Evolutionary conservation across 2,797 vertebrate genomes (phyloP), one percentile per base, ranked within the genome.

Genomic region (Peromyscus attwateri): DNA sequence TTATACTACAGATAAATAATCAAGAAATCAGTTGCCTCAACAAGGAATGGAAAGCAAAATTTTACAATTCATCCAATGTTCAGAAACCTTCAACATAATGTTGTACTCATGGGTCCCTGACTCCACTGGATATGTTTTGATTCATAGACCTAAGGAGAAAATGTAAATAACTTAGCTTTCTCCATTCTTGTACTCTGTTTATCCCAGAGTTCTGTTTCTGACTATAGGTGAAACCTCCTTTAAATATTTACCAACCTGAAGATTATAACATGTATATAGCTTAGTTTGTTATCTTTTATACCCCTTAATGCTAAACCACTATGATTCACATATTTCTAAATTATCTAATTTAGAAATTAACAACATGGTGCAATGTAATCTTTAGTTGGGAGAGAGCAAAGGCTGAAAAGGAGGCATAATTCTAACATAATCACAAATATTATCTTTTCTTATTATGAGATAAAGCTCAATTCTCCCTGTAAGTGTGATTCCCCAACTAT

Each of bases 391-490:
- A 79, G 6, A 76, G 0, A 75, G 11, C 12, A 92, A 83, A 94
- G 55, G 21, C 13, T 75, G 23, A 80, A 89, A 91, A 91, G 4
- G 21, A 94, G 4, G 2, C 37, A 52, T 2, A 14, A 3, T 31
- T 92, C 34, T 75, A 82, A 89, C 64, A 95, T 19, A 52, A 81
- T 96, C 75, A 75, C 29, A 60, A 92, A 85, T 95, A 82, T 68
- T 43, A 81, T 89, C 14, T 57, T 79, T 71, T 88, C 95, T 98
- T 88, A 76, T 57, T 75, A 73, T 37, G 60, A 98, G 95, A 92
- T 80, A 94, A 95, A 96, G 64, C 89, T 34, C 16, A 60, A 96
- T 90, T 71, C 81, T 66, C 66, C 17, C 55, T 7, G 31, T 95
- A 92, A 97, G 19, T 73, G 11, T 88, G 46, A 29, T 95, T 97